Base-by-base conservation (phyloP, 2,888 invertebrate species). In the Drosophila gaucha region DNA sequence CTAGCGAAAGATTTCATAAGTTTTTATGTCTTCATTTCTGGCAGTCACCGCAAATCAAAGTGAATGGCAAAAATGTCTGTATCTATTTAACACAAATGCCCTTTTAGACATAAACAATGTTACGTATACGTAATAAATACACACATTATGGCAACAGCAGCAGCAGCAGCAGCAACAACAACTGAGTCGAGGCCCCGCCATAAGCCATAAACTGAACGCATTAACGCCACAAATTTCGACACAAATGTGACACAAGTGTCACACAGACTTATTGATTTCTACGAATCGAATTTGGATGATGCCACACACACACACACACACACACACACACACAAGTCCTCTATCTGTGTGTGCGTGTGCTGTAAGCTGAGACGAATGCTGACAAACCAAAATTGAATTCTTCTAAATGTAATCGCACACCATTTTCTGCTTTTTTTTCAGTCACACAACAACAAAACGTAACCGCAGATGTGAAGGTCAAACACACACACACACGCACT, bases 241-340 rank as follows among this genome's bases (percentile, higher is more conserved):
- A 80, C 79, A 85, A 86, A 85, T 85, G 80, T 85, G 86, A 80
- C 83, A 80, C 82, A 82, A 80, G 75, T 80, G 86, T 85, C 79
- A 85, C 69, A 75, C 67, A 64, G 75, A 80, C 78, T 73, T 84
- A 85, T 80, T 74, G 85, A 80, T 85, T 80, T 72, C 73, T 24
- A 36, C n/a, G 55, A 51, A 68, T 57, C 43, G 60, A 38, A 36
- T 24, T 62, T 44, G 31, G 46, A 51, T 71, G 70, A 59, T 49
- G 59, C 24, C 54, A 47, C 51, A 55, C 51, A 59, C 59, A 65
- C 24, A 58, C 41, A 65, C 4, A 9, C 26, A 2, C 35, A 18
- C 20, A 12, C 6, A 4, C 22, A 10, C 22, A 4, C 18, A 3
- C 12, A 0, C 3, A 31, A 4, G 1, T 10, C 10, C 8, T 3